phyloP scores from a whole-genome alignment of 2,113 vertebrate species.

The Pycnonotus jocosus region DNA sequence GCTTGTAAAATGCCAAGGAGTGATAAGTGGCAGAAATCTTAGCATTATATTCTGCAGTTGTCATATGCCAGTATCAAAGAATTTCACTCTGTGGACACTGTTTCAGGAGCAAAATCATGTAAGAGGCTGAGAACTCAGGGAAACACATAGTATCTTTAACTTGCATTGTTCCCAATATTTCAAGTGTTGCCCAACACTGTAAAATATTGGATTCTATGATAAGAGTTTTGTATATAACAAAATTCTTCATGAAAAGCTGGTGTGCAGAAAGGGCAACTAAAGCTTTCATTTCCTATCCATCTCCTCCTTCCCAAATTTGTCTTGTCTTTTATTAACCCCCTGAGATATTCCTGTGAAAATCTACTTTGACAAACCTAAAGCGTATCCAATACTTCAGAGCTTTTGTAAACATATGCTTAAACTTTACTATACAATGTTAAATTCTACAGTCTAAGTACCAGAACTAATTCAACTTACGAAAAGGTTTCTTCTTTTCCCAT shows the following conservation, averaged over 20 bases:
- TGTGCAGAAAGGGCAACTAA: neutral
- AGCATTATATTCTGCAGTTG: neutral
- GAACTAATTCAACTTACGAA: slow-evolving; percentile 65
- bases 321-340: neutral
- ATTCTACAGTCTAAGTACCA: neutral
- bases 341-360: neutral
- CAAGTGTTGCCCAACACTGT: neutral
- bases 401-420: neutral
- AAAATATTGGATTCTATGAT: neutral
- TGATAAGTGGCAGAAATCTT: neutral
- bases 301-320: neutral
- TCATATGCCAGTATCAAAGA: neutral
- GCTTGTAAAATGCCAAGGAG: neutral
- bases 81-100: neutral
- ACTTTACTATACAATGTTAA: neutral
- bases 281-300: neutral
- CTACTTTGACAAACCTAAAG: neutral
- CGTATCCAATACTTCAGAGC: neutral
- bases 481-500: slow-evolving; percentile 67
- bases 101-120: neutral
- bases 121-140: neutral
- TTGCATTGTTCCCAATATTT: neutral
- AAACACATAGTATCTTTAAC: neutral
- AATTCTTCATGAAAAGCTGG: neutral
- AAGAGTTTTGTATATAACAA: neutral